Conservation (phyloP, 1,140 invertebrate genomes). For the Limonius californicus region DNA sequence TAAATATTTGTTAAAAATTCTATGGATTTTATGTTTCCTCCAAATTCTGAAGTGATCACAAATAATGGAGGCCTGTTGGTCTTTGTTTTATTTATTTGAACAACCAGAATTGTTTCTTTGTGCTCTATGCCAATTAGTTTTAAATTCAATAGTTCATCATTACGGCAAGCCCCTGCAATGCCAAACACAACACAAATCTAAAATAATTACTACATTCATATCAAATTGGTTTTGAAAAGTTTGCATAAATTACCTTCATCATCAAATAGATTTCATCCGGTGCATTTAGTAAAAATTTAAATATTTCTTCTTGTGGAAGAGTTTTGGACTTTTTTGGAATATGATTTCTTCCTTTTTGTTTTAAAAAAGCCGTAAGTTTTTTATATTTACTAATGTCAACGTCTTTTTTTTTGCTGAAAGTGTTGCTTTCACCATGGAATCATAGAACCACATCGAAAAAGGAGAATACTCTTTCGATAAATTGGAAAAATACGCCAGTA, state of each 20-base stretch:
- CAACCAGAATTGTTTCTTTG: constrained; percentile 1
- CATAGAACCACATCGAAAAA: not conserved
- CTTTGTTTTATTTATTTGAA: not conserved
- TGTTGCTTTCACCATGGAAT: constrained; percentile 2
- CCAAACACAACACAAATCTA: constrained; percentile 17
- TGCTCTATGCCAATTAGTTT: constrained; percentile 13
- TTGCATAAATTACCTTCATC: constrained; percentile 21
- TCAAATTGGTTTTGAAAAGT: constrained; percentile 18
- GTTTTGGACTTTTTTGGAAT: constrained; percentile 17
- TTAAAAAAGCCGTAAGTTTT: not conserved
- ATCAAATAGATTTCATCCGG: constrained; percentile 20
- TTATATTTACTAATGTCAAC: too few species aligned
- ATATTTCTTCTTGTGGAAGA: constrained; percentile 17
- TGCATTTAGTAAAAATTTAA: constrained; percentile 22
- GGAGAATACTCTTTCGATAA: too few species aligned
- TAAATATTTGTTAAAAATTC: constrained; percentile 8
- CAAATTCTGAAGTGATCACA: not conserved
- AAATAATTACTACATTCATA: constrained; percentile 22
- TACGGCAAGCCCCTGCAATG: not conserved
- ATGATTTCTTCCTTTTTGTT: too few species aligned
- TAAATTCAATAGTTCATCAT: constrained; percentile 15
- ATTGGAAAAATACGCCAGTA: too few species aligned
- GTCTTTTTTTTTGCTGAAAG: constrained; percentile 14
- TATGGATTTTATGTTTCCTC: not conserved
- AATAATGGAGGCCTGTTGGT: not conserved